Evolutionary conservation across 2,113 vertebrate species (phyloP).

Genomic region (Cyanoderma ruficeps): DNA sequence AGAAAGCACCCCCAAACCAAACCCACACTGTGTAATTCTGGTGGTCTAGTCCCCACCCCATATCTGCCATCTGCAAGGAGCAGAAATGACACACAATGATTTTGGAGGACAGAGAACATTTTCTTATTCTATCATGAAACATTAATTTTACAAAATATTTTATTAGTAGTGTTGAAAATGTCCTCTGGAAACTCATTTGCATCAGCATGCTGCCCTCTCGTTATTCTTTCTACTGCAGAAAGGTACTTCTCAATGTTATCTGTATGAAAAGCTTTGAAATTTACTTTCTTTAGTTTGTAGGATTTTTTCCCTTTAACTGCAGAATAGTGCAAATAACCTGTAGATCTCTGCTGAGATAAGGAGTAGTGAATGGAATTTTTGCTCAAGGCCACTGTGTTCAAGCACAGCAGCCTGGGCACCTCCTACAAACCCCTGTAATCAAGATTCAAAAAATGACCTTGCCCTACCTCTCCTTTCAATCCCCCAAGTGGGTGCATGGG

Average conservation of each 20-base stretch:
- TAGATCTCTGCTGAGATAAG: conserved; percentile 47
- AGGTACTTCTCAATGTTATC: neutral
- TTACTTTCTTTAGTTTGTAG: neutral
- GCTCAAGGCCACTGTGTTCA: conserved; percentile 32
- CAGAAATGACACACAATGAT: neutral
- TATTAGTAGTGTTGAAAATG: neutral
- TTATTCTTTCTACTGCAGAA: neutral
- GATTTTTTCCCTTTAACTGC: neutral
- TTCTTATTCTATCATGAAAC: neutral
- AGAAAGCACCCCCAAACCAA: neutral
- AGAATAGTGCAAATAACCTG: conserved; percentile 23
- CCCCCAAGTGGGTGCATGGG: neutral
- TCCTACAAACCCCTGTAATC: neutral
- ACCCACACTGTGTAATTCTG: neutral
- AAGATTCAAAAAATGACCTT: conserved; percentile 31
- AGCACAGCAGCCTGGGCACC: neutral
- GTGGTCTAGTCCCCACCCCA: neutral
- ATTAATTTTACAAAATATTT: neutral
- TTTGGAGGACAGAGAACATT: neutral
- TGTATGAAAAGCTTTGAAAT: neutral
- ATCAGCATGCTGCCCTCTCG: neutral
- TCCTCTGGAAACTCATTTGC: neutral
- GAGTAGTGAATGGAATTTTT: neutral
- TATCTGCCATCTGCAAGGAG: neutral
- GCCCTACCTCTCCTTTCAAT: neutral